phyloP scores from a whole-genome alignment of 1,140 invertebrate species.

The Manduca sexta region DNA sequence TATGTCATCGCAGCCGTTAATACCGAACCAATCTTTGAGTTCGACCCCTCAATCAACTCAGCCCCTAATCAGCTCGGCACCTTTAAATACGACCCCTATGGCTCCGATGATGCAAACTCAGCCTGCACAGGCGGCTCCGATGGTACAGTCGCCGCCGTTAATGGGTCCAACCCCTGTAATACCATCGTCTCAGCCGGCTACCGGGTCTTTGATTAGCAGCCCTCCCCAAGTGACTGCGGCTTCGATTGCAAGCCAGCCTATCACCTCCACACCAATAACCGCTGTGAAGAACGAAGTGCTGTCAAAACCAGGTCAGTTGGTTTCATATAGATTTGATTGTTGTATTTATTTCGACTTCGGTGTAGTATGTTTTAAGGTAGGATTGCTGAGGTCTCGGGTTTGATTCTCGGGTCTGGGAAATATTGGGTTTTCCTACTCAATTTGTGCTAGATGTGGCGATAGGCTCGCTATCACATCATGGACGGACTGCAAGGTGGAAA shows the following conservation, averaged over 20 bases:
- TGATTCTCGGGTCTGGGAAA: no score
- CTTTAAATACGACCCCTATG: background rate
- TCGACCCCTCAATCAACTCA: conserved; percentile 17
- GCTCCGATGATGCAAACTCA: background rate
- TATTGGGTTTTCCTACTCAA: no score
- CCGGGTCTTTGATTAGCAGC: conserved; percentile 29
- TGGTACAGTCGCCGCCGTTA: conserved; percentile 15
- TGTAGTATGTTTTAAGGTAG: no score
- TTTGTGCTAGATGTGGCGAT: no score
- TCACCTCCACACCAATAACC: conserved; percentile 54
- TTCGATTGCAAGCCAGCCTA: conserved; percentile 35
- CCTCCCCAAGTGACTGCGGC: conserved; percentile 35
- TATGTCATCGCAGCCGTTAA: conserved; percentile 18
- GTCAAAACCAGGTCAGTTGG: conserved; percentile 55
- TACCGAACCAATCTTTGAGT: conserved; percentile 13
- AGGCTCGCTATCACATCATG: no score
- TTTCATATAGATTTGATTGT: no score
- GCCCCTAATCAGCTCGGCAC: no score
- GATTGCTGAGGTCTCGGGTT: no score
- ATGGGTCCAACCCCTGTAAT: conserved; percentile 29
- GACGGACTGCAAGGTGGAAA: no score
- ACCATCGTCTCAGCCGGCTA: conserved; percentile 30
- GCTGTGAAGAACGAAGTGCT: conserved; percentile 46
- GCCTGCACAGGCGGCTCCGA: background rate
- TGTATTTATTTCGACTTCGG: no score